These are phyloP conservation scores for Zaprionus kolodkinae DNA, from an alignment of 1,140 invertebrate genomes.

Conservation along the genomic window DNA sequence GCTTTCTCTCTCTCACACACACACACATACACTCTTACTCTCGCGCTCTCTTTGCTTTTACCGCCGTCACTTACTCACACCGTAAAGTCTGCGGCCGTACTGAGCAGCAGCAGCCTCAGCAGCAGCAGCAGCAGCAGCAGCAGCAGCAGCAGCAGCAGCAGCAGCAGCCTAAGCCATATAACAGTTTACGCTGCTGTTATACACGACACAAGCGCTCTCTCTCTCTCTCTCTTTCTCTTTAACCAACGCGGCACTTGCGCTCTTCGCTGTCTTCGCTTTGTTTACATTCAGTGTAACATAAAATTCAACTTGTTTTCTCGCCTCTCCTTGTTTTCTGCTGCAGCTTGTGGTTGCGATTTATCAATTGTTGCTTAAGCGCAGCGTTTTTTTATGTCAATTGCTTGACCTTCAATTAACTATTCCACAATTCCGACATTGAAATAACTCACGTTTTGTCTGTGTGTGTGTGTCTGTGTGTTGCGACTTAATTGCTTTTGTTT, in stretches of 20 bases:
- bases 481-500: conserved; percentile 5
- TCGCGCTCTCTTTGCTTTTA: not conserved
- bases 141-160: conserved; percentile 16
- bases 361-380: conserved; percentile 59
- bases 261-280: conserved; percentile 54
- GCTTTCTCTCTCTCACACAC: not conserved
- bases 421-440: conserved; percentile 63
- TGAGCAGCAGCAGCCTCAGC: conserved; percentile 27
- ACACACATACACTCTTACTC: not conserved
- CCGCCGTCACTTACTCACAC: conserved; percentile 67
- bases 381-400: conserved; percentile 58
- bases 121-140: conserved; percentile 20
- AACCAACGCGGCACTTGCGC: not conserved
- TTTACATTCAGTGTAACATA: conserved; percentile 75
- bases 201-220: not conserved
- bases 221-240: conserved; percentile 14
- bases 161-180: conserved; percentile 48
- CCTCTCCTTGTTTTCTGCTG: conserved; percentile 23
- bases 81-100: conserved; percentile 57
- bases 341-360: conserved; percentile 58
- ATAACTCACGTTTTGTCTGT: conserved; percentile 50
- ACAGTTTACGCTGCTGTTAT: conserved; percentile 52
- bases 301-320: conserved; percentile 34
- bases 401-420: conserved; percentile 74
- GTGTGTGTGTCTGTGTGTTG: not conserved